Base-by-base conservation (phyloP, 2,797 vertebrate species). In the Mycteria americana region DNA sequence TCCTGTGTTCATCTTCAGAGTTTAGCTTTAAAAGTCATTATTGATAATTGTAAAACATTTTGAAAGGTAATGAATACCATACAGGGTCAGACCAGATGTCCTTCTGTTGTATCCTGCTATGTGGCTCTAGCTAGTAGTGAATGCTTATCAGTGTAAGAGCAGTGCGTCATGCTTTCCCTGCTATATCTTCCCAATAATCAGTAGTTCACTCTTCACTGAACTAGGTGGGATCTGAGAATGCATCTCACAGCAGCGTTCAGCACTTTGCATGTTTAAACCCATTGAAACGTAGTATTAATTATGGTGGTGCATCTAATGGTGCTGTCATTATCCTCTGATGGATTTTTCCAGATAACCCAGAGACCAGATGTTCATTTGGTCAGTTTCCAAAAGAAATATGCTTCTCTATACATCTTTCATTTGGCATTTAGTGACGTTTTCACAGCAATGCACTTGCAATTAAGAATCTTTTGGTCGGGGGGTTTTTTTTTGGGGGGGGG, bases 341-440 rank as follows among this genome's bases (percentile, higher is more conserved):
- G 81, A 88, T 96, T 92, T 89, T 92, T 89, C 81, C 82, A 94
- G 95, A 95, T 95, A 92, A 94, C 77, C 80, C 94, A 95, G 70
- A 10, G 7, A 88, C 94, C 96, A 97, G 96, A 96, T 96, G 96
- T 97, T 97, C 94, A 95, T 84, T 96, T 96, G 96, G 92, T 95
- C 59, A 33, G 18, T 82, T 90, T 97, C 96, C 96, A 96, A 96
- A 85, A 88, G 88, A 93, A 95, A 95, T 95, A 95, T 45, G 18
- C 83, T 90, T 79, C 83, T 76, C 85, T 91, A 43, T 80, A 87
- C 24, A 53, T 97, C 86, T 92, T 89, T 95, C 78, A 54, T 80
- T 95, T 86, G 83, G 63, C 53, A 64, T 89, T 92, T 84, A 75
- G 78, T 91, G 90, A 69, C 0, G 1, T 93, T 92, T 82, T 81